Conservation (phyloP, 2,113 vertebrate species). For the Piaya cayana region DNA sequence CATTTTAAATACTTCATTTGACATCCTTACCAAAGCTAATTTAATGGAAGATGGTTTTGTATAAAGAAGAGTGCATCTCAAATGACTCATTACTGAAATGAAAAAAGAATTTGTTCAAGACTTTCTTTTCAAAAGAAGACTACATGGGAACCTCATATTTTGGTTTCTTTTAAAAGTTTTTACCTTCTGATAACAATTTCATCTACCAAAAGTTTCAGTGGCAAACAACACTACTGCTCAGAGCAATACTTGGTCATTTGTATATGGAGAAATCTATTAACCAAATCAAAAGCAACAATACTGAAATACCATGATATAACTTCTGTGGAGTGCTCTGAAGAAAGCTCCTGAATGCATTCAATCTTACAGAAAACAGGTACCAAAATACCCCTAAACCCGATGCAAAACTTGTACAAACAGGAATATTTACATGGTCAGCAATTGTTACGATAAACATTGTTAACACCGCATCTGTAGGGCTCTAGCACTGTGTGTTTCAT, state of each 20-base stretch:
- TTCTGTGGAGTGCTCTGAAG: background rate
- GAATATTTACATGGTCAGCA: background rate
- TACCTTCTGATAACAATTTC: background rate
- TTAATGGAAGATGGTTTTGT: background rate
- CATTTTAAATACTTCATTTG: constrained; percentile 17
- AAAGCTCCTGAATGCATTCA: background rate
- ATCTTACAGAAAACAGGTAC: background rate
- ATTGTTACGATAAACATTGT: background rate
- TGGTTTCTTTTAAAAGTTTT: background rate
- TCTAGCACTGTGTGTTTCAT: background rate
- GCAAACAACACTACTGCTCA: background rate
- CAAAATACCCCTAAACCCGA: background rate
- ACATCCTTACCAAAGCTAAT: background rate
- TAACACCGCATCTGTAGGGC: background rate
- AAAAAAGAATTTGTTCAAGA: background rate
- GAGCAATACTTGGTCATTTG: background rate
- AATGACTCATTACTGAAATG: constrained; percentile 4
- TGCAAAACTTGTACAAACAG: background rate
- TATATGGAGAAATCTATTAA: background rate
- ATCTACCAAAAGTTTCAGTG: background rate
- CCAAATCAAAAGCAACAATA: background rate
- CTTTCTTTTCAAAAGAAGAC: background rate
- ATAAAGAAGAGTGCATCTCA: background rate
- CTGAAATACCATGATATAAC: background rate
- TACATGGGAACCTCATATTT: background rate